Conservation (phyloP, 1,140 invertebrate genomes). For the Meloidogyne chitwoodi region DNA sequence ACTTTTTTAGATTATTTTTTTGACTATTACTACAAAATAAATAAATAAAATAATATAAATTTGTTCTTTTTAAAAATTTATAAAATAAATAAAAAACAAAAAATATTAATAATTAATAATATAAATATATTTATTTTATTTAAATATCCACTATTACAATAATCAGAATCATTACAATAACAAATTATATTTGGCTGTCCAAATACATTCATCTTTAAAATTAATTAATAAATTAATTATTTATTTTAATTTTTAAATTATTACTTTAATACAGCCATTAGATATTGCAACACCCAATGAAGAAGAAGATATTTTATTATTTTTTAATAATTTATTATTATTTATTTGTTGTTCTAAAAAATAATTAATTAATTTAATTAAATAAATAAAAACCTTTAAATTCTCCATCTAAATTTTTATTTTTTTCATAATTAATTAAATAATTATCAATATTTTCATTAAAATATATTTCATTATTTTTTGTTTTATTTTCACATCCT, state of each 20-base stretch:
- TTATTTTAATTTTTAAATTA: background rate
- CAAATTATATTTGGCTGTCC: slow-evolving; percentile 42
- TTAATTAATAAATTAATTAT: background rate
- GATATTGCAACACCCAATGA: background rate
- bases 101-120: background rate
- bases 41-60: no score
- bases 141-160: slow-evolving; percentile 24
- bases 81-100: background rate
- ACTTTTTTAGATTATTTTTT: no score
- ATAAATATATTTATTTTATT: background rate
- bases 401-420: background rate
- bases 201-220: slow-evolving; percentile 39
- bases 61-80: no score
- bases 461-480: background rate
- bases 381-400: background rate
- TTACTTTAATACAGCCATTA: background rate
- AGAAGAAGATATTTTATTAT: background rate
- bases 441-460: background rate
- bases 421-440: background rate
- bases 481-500: slow-evolving; percentile 39
- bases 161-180: slow-evolving; percentile 43
- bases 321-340: background rate
- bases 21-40: no score
- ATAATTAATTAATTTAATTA: background rate
- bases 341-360: background rate